phyloP scores from a whole-genome alignment of 2,888 invertebrate genomes.

The Clivina fossor region DNA sequence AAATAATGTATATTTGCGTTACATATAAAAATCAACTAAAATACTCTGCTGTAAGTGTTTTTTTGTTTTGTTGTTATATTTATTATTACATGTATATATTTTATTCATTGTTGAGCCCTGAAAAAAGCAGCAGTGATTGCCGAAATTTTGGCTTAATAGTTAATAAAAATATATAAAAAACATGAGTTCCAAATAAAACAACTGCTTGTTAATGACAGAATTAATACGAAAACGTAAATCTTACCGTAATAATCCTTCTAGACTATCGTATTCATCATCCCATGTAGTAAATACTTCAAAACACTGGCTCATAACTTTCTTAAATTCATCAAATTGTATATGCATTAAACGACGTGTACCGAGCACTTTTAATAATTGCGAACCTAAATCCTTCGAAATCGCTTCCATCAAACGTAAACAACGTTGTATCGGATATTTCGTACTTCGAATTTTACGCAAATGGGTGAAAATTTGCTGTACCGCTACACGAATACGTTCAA shows the following conservation, averaged over 20 bases:
- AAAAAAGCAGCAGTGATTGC: too few species aligned
- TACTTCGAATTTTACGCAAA: conserved; percentile 92
- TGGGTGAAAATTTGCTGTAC: conserved; percentile 94
- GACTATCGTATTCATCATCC: conserved; percentile 99
- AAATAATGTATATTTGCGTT: too few species aligned
- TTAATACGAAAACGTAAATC: background rate
- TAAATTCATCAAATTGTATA: conserved; percentile 97
- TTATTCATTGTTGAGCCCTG: too few species aligned
- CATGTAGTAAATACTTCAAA: conserved; percentile 94
- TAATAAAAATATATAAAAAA: too few species aligned
- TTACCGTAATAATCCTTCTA: conserved; percentile 83
- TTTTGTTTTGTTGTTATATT: too few species aligned
- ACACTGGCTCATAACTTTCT: conserved; percentile 95
- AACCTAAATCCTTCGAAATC: conserved; percentile 93
- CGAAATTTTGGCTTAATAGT: too few species aligned
- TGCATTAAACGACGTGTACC: conserved; percentile 96
- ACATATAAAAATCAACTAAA: too few species aligned
- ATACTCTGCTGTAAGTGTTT: too few species aligned
- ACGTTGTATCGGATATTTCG: conserved; percentile 95
- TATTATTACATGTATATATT: too few species aligned
- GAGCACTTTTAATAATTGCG: conserved; percentile 90
- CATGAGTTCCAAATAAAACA: too few species aligned
- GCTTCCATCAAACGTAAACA: conserved; percentile 95
- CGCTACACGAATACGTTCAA: conserved; percentile 87
- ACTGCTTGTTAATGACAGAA: too few species aligned